Evolutionary conservation across 2,113 vertebrate species (phyloP).

Genomic region (Trachemys scripta): DNA sequence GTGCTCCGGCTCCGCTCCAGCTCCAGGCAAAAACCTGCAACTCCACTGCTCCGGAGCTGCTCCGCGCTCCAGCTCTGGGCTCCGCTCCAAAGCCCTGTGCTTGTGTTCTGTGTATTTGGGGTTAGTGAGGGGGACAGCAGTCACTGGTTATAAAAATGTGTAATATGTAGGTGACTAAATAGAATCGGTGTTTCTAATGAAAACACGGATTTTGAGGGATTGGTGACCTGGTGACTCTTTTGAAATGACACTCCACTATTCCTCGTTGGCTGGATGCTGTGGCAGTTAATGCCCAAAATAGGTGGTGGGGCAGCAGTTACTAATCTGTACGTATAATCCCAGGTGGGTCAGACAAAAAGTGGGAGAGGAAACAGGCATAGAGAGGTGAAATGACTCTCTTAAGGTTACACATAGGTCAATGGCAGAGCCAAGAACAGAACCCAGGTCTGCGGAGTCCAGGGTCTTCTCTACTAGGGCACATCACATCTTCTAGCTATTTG

Average conservation of each 20-base stretch:
- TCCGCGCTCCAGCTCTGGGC: too few relatives aligned
- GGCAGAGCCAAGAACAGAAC: neutral
- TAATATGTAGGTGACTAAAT: neutral
- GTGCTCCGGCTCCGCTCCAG: too few relatives aligned
- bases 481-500: conserved; percentile 10
- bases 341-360: neutral
- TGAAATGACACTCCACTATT: neutral
- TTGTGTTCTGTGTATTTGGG: neutral
- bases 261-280: neutral
- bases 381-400: neutral
- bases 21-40: too few relatives aligned
- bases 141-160: neutral
- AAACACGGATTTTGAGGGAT: neutral
- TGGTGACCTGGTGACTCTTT: neutral
- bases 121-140: neutral
- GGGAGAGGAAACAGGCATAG: neutral
- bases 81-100: too few relatives aligned
- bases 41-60: too few relatives aligned
- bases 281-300: neutral
- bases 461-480: neutral
- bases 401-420: neutral
- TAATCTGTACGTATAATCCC: neutral
- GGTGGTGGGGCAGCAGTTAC: neutral
- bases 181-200: neutral
- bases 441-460: neutral